Base-by-base conservation (phyloP, 92 coral and sea anemone species). In the Paramuricea clavata region DNA sequence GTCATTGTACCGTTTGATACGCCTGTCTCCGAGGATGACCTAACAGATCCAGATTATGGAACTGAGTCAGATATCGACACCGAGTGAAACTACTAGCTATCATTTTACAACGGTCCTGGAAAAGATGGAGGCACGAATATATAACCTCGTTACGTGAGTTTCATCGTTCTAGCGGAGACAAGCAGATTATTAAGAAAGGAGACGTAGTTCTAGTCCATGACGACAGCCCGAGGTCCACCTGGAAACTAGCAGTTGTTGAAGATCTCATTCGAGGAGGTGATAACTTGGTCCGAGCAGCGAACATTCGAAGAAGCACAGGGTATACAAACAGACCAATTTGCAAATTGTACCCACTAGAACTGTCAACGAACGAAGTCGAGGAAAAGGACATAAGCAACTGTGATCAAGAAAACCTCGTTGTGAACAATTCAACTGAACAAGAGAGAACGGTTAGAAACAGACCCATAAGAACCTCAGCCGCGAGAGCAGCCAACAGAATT, bases 211-310 rank as follows among this genome's bases (percentile, higher is more conserved):
- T 89, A 82, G 87, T 85, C 21, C 83, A 85, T 60, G 82, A 90
- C 13, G 87, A 85, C 28, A 41, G 67, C 35, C 87, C 85, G 52
- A 80, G 90, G 23, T 61, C 74, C 39, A 81, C 79, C 27, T 90
- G 88, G 90, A 86, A 86, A 67, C 50, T 90, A 28, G 90, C 85
- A 21, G 93, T 90, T 32, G 74, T 90, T 50, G 93, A 90, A 54
- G 62, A 61, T 64, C 69, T 90, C 22, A 78, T 81, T 25, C 25
- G n/a, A 33, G 90, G 90, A 79, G 83, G 84, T 8, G 87, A 90
- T 76, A 83, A 89, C 26, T 65, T 85, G 33, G 87, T 90, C 36
- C 81, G 87, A 35, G 90, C 93, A 17, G 90, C 90, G 70, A 73
- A 85, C 76, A 90, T 90, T 70, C 87, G 90, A 42, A 90, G 87